Conservation (phyloP, 2,113 vertebrate genomes). For the Acrocephalus kingi region DNA sequence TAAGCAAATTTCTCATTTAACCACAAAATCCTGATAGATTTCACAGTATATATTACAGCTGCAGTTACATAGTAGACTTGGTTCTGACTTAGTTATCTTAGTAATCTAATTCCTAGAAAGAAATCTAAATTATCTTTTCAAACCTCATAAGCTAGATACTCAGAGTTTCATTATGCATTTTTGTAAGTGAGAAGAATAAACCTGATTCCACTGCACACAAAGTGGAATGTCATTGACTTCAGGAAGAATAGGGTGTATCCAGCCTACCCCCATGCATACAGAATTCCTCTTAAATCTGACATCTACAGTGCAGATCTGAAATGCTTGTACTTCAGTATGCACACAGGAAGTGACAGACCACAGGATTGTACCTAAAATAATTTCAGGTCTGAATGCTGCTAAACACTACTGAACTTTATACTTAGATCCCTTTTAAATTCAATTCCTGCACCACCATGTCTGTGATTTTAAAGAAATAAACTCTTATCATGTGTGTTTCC, state of each 20-base stretch:
- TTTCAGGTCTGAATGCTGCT: neutral
- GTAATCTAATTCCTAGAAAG: neutral
- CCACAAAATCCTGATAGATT: neutral
- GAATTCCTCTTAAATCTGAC: neutral
- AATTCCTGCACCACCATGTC: neutral
- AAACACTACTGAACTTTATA: neutral
- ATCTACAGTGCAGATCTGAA: neutral
- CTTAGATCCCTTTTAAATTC: neutral
- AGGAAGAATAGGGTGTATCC: neutral
- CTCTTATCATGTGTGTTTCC: neutral
- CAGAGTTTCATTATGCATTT: neutral
- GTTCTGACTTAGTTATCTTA: neutral
- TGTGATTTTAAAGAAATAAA: neutral
- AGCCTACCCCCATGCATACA: neutral
- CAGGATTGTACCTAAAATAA: neutral
- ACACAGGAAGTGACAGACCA: neutral
- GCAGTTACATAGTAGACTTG: neutral
- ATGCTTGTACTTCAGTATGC: neutral
- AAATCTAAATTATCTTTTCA: neutral
- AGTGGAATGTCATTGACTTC: neutral
- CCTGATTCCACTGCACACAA: neutral
- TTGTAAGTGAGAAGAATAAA: neutral
- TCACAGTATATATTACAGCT: neutral
- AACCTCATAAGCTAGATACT: neutral
- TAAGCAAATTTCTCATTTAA: neutral